Evolutionary conservation across 2,113 vertebrate species (phyloP).

Genomic region (Microtus richardsoni): DNA sequence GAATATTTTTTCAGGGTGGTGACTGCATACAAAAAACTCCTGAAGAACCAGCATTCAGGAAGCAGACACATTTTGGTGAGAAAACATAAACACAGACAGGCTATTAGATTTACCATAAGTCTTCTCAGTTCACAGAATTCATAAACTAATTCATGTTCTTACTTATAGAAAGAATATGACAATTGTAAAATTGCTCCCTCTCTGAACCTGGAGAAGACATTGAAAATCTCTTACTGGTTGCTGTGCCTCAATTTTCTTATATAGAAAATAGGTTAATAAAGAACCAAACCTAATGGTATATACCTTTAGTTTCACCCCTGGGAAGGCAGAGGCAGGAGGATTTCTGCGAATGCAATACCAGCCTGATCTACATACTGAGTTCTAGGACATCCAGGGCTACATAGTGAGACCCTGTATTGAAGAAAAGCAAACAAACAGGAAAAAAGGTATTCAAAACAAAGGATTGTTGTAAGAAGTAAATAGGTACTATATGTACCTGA

Average conservation of each 20-base stretch:
- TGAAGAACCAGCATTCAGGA: not conserved
- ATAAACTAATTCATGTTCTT: not conserved
- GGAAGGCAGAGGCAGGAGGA: not conserved
- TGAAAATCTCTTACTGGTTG: not conserved
- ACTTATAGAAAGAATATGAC: not conserved
- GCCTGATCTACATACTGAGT: not conserved
- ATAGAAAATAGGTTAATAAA: not conserved
- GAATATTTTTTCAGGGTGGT: conserved; percentile 17
- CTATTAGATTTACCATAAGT: not conserved
- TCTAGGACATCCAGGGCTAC: not conserved
- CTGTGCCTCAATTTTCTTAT: not conserved
- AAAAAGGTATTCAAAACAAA: conserved; percentile 12
- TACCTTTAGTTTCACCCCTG: not conserved
- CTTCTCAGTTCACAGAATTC: not conserved
- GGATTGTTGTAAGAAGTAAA: not conserved
- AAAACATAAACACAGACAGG: not conserved
- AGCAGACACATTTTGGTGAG: not conserved
- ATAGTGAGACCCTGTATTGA: not conserved
- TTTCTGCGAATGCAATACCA: not conserved
- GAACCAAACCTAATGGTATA: not conserved
- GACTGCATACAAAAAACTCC: not conserved
- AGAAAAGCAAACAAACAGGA: not conserved
- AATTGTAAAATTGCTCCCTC: not conserved
- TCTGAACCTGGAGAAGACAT: not conserved
- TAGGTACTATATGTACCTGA: not conserved